phyloP scores from a whole-genome alignment of 2,113 vertebrate genomes.

The Cyanoramphus novaezelandiae region DNA sequence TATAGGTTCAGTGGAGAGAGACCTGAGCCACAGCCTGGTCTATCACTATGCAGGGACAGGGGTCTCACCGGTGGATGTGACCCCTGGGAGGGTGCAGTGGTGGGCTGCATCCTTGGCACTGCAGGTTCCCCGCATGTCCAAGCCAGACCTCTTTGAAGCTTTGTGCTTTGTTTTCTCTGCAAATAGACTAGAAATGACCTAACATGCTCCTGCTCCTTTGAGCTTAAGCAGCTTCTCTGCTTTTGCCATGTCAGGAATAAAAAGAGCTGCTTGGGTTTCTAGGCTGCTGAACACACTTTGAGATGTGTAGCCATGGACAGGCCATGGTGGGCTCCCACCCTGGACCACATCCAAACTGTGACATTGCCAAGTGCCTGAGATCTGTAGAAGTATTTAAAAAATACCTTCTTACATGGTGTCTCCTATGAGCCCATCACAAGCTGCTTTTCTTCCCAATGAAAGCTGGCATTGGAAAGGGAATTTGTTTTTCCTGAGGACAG shows the following conservation, averaged over 20 bases:
- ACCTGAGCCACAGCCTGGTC: not conserved
- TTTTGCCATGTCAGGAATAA: not conserved
- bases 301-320: not conserved
- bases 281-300: not conserved
- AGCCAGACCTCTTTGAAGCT: constrained; percentile 4
- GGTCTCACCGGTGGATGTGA: not conserved
- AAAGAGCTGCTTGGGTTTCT: not conserved
- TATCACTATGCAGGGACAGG: not conserved
- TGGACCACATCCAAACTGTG: not conserved
- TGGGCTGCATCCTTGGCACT: not conserved
- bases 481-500: not conserved
- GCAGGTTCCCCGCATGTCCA: not conserved
- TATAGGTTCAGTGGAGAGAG: not conserved
- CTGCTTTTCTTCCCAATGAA: constrained; percentile 4
- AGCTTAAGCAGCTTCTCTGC: constrained; percentile 17
- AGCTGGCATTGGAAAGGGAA: not conserved
- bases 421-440: not conserved
- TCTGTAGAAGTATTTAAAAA: not conserved
- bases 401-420: not conserved
- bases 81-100: not conserved
- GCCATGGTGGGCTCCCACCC: not conserved
- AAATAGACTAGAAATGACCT: constrained; percentile 40
- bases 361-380: not conserved
- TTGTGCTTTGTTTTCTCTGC: constrained; percentile 31
- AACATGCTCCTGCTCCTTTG: not conserved